Evolutionary conservation across 2,113 vertebrate genomes (phyloP), one percentile per base, ranked within the genome.

Genomic region (Dissostichus mawsoni): DNA sequence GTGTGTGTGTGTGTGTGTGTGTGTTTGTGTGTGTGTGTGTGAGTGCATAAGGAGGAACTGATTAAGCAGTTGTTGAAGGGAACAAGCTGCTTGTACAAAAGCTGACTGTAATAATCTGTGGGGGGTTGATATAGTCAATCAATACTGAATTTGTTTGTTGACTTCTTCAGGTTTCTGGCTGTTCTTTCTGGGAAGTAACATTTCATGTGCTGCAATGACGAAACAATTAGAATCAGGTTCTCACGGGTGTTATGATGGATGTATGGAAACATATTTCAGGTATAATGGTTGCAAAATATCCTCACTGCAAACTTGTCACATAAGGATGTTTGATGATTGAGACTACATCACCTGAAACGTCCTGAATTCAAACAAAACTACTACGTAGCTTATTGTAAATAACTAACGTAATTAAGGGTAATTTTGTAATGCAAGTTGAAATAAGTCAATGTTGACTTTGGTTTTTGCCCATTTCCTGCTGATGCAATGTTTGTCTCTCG

Each of bases 11-110:
- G 7, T 55, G 66, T 53, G 50, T 23, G 41, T 23, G 20, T 44
- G 56, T 55, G 64, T 10, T 18, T n/a, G 53, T 20, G 55, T 11
- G 55, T 16, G 53, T 50, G 56, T 71, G 36, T 8, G 36, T 8
- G 6, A 36, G 81, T 67, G 71, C 36, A 75, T 63, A 48, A 79
- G 71, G 72, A 80, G 66, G 74, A 87, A 81, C 75, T 79, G 76
- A 84, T 83, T 82, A 78, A 76, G 77, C 67, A 80, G 25, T 75
- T 66, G 80, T 76, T 83, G 66, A 86, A 47, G 44, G 64, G 47
- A 84, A 78, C 69, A 82, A 75, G 73, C 79, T 86, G 76, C 82
- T 67, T 45, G 66, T n/a, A 59, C 72, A 76, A 63, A 83, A 68
- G 51, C 25, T 9, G 63, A 29, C 18, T 17, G 6, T 55, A 68